Evolutionary conservation across 2,797 vertebrate genomes (phyloP), one percentile per base, ranked within the genome.

Genomic region (Notolepis coatsorum): DNA sequence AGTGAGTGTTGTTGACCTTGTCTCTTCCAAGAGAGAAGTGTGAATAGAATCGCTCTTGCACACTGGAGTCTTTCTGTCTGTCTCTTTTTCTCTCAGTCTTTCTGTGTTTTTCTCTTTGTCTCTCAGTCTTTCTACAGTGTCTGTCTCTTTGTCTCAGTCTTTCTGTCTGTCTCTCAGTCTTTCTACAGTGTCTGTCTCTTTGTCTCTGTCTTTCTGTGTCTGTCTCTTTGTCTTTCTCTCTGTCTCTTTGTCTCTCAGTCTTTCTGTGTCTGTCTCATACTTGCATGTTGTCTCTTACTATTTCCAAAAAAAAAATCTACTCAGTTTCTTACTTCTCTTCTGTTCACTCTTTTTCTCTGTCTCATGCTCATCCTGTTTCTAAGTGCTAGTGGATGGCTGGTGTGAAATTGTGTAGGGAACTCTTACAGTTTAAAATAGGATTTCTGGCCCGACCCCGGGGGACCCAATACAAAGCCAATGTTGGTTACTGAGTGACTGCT

Each of bases 1-100:
- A 3, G 23, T 38, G 66, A 79, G 75, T 73, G 69, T 67, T 74
- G 67, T 73, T 71, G 75, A 85, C 81, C 77, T 71, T 50, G 65
- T 24, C 51, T 73, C 61, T 27, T 69, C 60, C 51, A 49, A 5
- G 67, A 35, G 61, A 52, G 28, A 60, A 30, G 56, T 66, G 62
- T 59, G 62, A 72, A 62, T 47, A 24, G 50, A 38, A 8, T 4
- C 28, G 17, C 21, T 12, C 38, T 28, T 23, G 18, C 52, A 20
- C 15, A 18, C 38, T 35, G n/a, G n/a, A 3, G 17, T 23, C 23
- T 20, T 9, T 35, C 37, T 47, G 21, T 3, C n/a, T 41, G 17
- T 23, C 21, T 12, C 38, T 28, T 23, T 28, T 38, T 30, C 15
- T 24, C 38, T 35, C 24, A 3, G 17, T 23, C 23, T 20, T 9